A percentile compares a stretch with the other conserved stretches of the same genome.
Evolutionary conservation across 2,888 invertebrate species (phyloP).

Genomic region (Pilophorus perplexus): DNA sequence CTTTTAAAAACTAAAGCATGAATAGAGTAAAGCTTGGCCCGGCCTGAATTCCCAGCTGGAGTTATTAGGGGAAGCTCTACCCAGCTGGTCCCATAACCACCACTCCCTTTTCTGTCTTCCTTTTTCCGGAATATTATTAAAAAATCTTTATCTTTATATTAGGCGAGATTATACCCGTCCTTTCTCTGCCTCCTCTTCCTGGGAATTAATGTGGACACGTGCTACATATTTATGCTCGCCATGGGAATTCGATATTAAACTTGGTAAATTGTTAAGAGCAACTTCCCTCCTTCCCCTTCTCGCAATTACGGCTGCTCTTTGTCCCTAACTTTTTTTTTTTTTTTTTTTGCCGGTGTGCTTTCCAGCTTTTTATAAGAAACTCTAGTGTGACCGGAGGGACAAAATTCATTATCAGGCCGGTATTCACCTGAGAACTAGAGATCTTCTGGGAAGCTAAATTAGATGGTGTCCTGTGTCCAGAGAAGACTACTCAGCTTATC

Average conservation of each 20-base stretch:
- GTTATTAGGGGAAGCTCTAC: conserved; percentile 29
- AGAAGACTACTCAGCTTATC: too few relatives aligned
- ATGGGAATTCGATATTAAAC: conserved; percentile 40
- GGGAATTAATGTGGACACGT: conserved; percentile 39
- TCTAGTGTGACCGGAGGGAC: too few relatives aligned
- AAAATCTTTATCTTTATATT: conserved; percentile 40
- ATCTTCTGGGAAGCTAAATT: too few relatives aligned
- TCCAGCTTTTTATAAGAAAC: conserved; percentile 7
- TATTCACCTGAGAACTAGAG: too few relatives aligned
- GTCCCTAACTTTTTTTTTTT: not conserved
- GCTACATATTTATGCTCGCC: conserved; percentile 38
- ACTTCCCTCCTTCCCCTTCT: conserved; percentile 1
- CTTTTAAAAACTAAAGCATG: conserved; percentile 20
- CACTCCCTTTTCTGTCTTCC: conserved; percentile 21
- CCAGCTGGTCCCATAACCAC: conserved; percentile 33
- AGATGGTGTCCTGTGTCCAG: too few relatives aligned
- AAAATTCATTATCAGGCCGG: too few relatives aligned
- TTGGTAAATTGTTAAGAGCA: conserved; percentile 39
- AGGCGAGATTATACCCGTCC: conserved; percentile 39
- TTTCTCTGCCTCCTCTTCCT: conserved; percentile 13
- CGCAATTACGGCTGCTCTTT: conserved; percentile 5
- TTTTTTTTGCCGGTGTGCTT: not conserved
- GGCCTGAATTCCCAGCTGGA: conserved; percentile 26
- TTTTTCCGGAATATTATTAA: conserved; percentile 37
- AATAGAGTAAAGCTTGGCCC: conserved; percentile 26